Evolutionary conservation across 2,797 vertebrate genomes (phyloP), one percentile per base, ranked within the genome.

Genomic region (Gymnothorax reevesii): DNA sequence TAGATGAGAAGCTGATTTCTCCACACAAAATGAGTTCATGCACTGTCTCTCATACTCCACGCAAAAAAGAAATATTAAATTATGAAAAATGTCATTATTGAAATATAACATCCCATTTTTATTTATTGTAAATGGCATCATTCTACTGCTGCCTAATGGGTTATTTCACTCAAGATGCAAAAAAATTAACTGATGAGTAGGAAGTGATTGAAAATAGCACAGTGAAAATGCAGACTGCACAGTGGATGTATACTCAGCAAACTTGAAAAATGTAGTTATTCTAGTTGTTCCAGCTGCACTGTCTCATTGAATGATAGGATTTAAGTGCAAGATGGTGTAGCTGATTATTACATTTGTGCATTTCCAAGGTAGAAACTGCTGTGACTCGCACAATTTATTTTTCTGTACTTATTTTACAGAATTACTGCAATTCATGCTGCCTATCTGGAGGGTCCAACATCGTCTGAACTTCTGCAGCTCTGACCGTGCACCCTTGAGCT

Each of bases 1-100:
- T 20, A 54, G 77, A 80, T 80, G 77, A 80, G 77, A 80, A 80
- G 77, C 77, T 80, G 22, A 80, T 55, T 80, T 80, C 77, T 22
- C n/a, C 49, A n/a, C 77, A 80, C 77, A 80, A n/a, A 77, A 80
- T 54, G 54, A 54, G 52, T 80, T 55, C 77, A 55, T 22, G 77
- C 77, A 80, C 20, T n/a, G 55, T n/a, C 17, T 54, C 49, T 79
- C 75, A 79, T 54, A 79, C 33, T 13, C 20, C 77, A 80, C 6
- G 52, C 77, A 22, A 12, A 3, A 52, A n/a, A n/a, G 20, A 80
- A 80, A n/a, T 80, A 54, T 80, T n/a, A 80, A 55, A 6, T 20
- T 12, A 55, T 55, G 55, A 80, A 55, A n/a, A 80, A 49, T 80
- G 49, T 55, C 52, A 55, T 79, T 55, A 80, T 80, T 80, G 20